Percentiles rank a stretch among this genome's conserved stretches.
Evolutionary conservation across 2,113 vertebrate genomes (phyloP).

Genomic region (Pimephales promelas): DNA sequence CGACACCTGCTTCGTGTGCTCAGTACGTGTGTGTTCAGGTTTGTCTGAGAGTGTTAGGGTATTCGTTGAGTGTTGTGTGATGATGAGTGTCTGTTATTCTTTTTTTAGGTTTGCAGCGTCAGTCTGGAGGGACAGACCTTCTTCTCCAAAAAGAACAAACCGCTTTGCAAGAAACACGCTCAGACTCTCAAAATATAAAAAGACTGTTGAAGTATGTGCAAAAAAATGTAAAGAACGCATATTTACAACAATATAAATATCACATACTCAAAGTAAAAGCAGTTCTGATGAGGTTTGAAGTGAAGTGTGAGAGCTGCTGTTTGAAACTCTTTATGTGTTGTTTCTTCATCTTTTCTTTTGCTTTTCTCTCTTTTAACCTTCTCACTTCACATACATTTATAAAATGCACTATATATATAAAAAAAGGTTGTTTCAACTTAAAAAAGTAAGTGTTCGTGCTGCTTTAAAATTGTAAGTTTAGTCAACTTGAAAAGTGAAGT

Average conservation of each 20-base stretch:
- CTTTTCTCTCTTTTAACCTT: background rate
- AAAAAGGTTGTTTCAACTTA: too few species aligned
- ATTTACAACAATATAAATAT: background rate
- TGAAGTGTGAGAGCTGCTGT: background rate
- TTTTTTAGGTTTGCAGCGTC: conserved; percentile 86
- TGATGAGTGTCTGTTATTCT: background rate
- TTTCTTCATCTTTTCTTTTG: background rate
- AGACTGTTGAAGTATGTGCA: background rate
- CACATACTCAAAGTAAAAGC: background rate
- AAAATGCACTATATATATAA: background rate
- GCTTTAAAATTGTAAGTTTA: too few species aligned
- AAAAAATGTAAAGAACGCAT: background rate
- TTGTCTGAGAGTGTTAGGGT: background rate
- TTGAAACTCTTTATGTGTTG: background rate
- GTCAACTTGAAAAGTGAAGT: too few species aligned
- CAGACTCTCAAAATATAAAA: conserved; percentile 82
- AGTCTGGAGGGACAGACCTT: conserved; percentile 94
- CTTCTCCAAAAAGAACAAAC: conserved; percentile 98
- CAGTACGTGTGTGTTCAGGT: conserved; percentile 72
- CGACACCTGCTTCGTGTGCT: conserved; percentile 96
- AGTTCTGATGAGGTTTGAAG: background rate
- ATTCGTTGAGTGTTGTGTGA: background rate
- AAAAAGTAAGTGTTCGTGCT: too few species aligned
- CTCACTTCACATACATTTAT: background rate
- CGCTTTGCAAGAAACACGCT: conserved; percentile 97